A percentile compares a stretch with the other conserved stretches of the same genome.
Conservation (phyloP, 2,797 vertebrate genomes). For the Cynodonichthys magdalenae region DNA sequence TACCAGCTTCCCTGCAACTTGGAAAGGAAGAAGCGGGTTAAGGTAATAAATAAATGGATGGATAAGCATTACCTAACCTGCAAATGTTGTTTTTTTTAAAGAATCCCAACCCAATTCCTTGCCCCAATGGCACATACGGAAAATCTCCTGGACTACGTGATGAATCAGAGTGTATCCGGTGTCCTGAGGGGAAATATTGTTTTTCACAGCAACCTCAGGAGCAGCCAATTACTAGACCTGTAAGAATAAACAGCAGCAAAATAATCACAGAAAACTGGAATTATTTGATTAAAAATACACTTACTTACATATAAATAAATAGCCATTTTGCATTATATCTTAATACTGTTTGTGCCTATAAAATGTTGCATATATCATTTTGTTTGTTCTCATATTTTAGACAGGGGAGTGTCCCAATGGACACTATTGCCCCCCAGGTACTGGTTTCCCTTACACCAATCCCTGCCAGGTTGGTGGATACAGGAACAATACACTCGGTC, state of each 20-base stretch:
- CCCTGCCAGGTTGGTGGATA: conserved; percentile 85
- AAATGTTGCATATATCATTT: neutral
- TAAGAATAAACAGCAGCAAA: conserved; percentile 57
- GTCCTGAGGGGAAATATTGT: conserved; percentile 86
- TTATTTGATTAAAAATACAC: neutral
- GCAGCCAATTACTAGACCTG: conserved; percentile 83
- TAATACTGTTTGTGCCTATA: no score
- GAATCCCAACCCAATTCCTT: conserved; percentile 84
- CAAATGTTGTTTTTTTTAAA: conserved; percentile 40
- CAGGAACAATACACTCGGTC: conserved; percentile 80
- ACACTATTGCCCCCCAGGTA: conserved; percentile 85
- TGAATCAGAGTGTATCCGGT: conserved; percentile 79
- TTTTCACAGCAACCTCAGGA: conserved; percentile 78
- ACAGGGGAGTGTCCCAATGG: conserved; percentile 87
- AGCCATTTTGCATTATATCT: no score
- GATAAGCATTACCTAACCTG: neutral
- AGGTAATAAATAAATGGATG: neutral
- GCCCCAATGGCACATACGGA: conserved; percentile 88
- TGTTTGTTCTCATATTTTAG: conserved; percentile 66
- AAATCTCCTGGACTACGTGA: conserved; percentile 81
- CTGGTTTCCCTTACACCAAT: conserved; percentile 83
- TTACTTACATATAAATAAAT: no score
- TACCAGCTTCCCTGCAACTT: no score
- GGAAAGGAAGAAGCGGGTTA: no score
- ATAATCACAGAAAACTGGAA: neutral